Base-by-base conservation (phyloP, 2,888 invertebrate genomes). In the Rhogogaster chlorosoma region DNA sequence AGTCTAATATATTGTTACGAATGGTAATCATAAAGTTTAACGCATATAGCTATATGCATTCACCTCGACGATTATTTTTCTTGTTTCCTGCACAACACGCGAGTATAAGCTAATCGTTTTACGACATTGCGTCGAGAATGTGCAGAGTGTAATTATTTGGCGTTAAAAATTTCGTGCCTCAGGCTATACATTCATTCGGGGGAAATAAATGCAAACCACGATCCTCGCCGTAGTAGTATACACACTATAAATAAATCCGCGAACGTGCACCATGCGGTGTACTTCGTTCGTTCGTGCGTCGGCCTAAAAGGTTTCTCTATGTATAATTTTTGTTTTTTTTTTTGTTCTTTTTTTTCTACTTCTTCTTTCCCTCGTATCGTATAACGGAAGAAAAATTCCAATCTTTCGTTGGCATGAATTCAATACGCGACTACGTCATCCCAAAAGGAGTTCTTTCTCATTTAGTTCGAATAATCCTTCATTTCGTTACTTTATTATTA, bases 171-270 rank as follows among this genome's bases (percentile, higher is more conserved):
- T 71, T n/a, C 1, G 6, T n/a, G 18, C 38, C 9, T 18, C 15
- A 18, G n/a, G 9, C 38, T n/a, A n/a, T n/a, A 38, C 36, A 38
- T 32, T n/a, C 36, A 38, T 15, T 36, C 3, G 38, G 18, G 26
- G 36, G 2, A 9, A 71, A 71, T 71, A 36, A 71, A 71, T 71
- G 70, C 70, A 38, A 71, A 71, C 38, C 70, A 71, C 70, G 70
- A 71, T 71, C 29, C n/a, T 22, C 70, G 9, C 36, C 38, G 38
- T 71, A n/a, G 70, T 71, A 38, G 70, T 71, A 71, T 32, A 12
- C n/a, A 67, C 26, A 32, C 70, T 71, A 71, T 36, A 71, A 71
- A 71, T 71, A 71, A 71, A 38, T 71, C 36, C 38, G 70, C 38
- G 38, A 36, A n/a, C n/a, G 36, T 32, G 70, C 70, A 29, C 36